Evolutionary conservation across 2,113 vertebrate species (phyloP).

Genomic region (Lynx canadensis): DNA sequence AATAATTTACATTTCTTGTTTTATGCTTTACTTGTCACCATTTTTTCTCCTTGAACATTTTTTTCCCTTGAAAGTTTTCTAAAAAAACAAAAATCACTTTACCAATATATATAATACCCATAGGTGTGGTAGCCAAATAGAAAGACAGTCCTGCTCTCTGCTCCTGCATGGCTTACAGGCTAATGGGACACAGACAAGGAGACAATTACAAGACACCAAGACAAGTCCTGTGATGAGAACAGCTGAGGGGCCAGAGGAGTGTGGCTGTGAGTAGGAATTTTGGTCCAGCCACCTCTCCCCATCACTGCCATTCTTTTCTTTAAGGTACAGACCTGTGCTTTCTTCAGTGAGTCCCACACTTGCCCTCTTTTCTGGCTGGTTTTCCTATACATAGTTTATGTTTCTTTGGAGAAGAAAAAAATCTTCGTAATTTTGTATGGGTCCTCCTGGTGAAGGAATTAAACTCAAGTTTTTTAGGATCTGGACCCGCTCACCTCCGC

Average conservation of each 20-base stretch:
- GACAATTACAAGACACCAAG: not conserved
- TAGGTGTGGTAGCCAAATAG: not conserved
- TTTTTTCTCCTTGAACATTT: conserved; percentile 34
- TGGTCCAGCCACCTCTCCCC: not conserved
- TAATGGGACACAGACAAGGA: not conserved
- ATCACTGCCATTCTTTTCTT: not conserved
- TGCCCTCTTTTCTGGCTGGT: not conserved
- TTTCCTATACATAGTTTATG: not conserved
- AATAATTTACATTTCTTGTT: not conserved
- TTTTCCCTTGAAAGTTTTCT: not conserved
- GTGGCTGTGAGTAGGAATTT: fast-evolving
- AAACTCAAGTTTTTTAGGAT: not conserved
- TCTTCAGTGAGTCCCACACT: not conserved
- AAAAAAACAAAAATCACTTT: conserved; percentile 20
- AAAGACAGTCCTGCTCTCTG: not conserved
- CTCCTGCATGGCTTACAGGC: not conserved
- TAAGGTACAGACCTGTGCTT: not conserved
- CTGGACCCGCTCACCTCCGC: not conserved
- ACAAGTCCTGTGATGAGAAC: not conserved
- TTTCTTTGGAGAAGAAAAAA: not conserved
- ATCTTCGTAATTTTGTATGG: not conserved
- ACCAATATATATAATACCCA: no score
- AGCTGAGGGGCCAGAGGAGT: fast-evolving
- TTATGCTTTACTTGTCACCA: not conserved
- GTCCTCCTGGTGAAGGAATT: not conserved